Conservation (phyloP, 2,888 invertebrate species). For the Melieria omissa region DNA sequence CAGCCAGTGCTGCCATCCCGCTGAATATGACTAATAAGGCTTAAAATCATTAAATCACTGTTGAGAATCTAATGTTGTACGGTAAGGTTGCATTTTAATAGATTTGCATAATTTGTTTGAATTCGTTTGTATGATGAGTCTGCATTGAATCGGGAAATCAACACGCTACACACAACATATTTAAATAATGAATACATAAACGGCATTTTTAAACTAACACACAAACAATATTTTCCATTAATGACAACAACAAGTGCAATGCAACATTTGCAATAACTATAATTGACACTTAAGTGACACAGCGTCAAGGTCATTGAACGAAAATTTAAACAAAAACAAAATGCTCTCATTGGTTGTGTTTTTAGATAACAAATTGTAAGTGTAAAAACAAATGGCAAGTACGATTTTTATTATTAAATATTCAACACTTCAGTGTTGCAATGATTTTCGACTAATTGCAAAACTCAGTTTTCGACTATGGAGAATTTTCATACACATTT, state of each 20-base stretch:
- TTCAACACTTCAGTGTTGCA: too few relatives aligned
- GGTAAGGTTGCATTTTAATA: conserved; percentile 4
- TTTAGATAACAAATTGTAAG: conserved; percentile 55
- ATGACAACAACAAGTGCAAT: too few relatives aligned
- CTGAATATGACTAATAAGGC: too few relatives aligned
- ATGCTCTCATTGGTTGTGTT: conserved; percentile 68
- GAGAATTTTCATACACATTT: background rate
- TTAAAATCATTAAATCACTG: too few relatives aligned
- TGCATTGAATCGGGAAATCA: conserved; percentile 59
- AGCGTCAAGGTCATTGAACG: background rate
- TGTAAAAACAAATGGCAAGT: background rate
- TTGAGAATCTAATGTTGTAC: too few relatives aligned
- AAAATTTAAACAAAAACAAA: conserved; percentile 41
- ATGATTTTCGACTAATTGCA: background rate
- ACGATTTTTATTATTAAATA: too few relatives aligned
- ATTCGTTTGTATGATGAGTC: conserved; percentile 20
- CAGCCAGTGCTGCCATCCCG: too few relatives aligned
- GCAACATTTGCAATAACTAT: too few relatives aligned
- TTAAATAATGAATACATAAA: conserved; percentile 41
- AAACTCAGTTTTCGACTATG: background rate
- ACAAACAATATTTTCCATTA: too few relatives aligned
- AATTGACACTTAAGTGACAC: too few relatives aligned
- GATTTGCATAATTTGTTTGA: conserved; percentile 7
- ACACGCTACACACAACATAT: conserved; percentile 55
- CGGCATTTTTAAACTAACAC: background rate